Evolutionary conservation across 2,797 vertebrate species (phyloP).

Genomic region (Ciconia nigra): DNA sequence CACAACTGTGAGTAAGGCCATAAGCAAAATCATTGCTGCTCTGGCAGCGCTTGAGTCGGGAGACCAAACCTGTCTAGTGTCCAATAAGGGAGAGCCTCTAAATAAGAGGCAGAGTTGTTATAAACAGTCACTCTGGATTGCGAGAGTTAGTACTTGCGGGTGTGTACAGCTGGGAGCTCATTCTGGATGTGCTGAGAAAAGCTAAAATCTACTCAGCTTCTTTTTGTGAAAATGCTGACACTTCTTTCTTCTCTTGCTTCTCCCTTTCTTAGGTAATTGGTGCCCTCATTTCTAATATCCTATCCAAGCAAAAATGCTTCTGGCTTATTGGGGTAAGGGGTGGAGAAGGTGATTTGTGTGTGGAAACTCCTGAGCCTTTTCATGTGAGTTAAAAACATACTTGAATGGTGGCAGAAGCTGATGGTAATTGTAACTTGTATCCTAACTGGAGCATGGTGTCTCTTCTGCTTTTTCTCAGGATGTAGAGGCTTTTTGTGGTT

Average conservation of each 20-base stretch:
- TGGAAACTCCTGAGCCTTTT: background rate
- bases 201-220: background rate
- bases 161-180: background rate
- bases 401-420: background rate
- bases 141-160: background rate
- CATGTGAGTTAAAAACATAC: background rate
- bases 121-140: background rate
- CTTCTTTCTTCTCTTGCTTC: background rate
- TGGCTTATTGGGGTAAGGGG: background rate
- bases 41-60: background rate
- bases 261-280: slow-evolving; percentile 16
- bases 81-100: background rate
- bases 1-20: background rate
- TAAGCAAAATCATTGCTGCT: background rate
- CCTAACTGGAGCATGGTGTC: background rate
- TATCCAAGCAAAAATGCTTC: slow-evolving; percentile 29
- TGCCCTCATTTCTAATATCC: background rate
- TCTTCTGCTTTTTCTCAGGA: background rate
- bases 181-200: slow-evolving; percentile 24
- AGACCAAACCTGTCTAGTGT: background rate
- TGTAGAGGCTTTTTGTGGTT: background rate
- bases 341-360: background rate
- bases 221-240: background rate
- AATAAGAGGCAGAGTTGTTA: background rate
- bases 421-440: background rate